Evolutionary conservation across 2,113 vertebrate genomes (phyloP), one percentile per base, ranked within the genome.

Genomic region (Oplegnathus fasciatus): DNA sequence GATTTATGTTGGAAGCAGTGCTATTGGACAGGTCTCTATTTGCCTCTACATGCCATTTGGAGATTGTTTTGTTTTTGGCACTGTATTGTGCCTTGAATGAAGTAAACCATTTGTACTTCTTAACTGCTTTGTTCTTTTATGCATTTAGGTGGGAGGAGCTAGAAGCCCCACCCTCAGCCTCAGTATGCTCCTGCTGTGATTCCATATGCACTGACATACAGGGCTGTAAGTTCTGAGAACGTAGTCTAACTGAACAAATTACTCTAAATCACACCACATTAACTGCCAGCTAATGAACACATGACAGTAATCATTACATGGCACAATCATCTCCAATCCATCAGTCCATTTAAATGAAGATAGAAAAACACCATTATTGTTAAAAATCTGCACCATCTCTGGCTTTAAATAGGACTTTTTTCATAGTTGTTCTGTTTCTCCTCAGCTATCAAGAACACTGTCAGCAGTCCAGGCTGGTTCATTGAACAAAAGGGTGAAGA

Each of bases 111-210:
- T 37, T 69, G 10, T 32, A 18, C 40, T 66, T 14, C 4, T 34
- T n/a, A 2, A 17, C 15, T 46, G 24, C 22, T 61, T 13, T 79
- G 26, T 40, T 50, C 0, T 58, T 26, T 57, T 3, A 7, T 42
- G 24, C 76, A 1, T 80, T 24, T 34, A 95, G 95, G 80, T 95
- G 94, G 95, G 93, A 90, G 81, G 94, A 95, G 86, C 81, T 95
- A 44, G 28, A 80, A 7, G 79, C 78, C 11, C 17, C 67, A 1
- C 17, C 28, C 2, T 84, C 86, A 6, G 75, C 28, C 2, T 84
- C 86, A 6, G 75, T 91, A 0, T 95, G 95, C 76, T 81, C 74
- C 74, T 93, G 94, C 79, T 94, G 95, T 88, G 84, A 90, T 13
- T 90, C 82, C 22, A 48, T 17, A 3, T 95, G 94, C 78, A 22